Conservation (phyloP, 1,140 invertebrate genomes). For the Alviniconcha marisindica region DNA sequence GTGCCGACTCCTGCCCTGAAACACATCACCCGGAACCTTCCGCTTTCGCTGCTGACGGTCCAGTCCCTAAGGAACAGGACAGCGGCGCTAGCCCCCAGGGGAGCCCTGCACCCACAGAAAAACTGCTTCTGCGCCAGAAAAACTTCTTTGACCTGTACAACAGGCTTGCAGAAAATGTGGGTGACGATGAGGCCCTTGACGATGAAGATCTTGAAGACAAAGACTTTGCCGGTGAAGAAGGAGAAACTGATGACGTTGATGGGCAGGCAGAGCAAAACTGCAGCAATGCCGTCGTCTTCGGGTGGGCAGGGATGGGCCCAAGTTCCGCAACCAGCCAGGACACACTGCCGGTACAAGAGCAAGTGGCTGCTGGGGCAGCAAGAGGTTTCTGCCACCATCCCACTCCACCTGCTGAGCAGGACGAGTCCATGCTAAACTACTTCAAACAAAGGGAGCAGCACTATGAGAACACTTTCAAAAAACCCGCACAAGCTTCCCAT, state of each 20-base stretch:
- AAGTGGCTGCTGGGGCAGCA: not conserved
- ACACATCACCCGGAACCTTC: not conserved
- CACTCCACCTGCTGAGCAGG: not conserved
- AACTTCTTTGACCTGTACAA: constrained; percentile 38
- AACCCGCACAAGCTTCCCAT: not conserved
- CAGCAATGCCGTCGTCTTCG: too few relatives aligned
- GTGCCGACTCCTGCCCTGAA: too few relatives aligned
- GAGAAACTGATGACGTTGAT: not conserved
- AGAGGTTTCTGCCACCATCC: not conserved
- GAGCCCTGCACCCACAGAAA: not conserved
- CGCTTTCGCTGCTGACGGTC: not conserved
- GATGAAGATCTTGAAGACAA: constrained; percentile 27
- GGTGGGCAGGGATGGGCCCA: too few relatives aligned
- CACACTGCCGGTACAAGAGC: not conserved
- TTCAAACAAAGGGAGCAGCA: constrained; percentile 15
- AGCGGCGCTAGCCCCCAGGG: not conserved
- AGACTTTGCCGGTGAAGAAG: constrained; percentile 10
- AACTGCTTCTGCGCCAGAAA: not conserved
- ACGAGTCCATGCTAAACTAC: constrained; percentile 8
- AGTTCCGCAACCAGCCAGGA: not conserved
- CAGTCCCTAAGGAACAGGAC: not conserved
- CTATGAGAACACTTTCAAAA: constrained; percentile 21
- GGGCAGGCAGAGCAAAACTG: not conserved
- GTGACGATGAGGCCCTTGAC: constrained; percentile 25
- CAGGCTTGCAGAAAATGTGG: constrained; percentile 9